These are phyloP conservation scores for Silvanus unidentatus DNA, from an alignment of 2,888 invertebrate species.

Conservation along the genomic window DNA sequence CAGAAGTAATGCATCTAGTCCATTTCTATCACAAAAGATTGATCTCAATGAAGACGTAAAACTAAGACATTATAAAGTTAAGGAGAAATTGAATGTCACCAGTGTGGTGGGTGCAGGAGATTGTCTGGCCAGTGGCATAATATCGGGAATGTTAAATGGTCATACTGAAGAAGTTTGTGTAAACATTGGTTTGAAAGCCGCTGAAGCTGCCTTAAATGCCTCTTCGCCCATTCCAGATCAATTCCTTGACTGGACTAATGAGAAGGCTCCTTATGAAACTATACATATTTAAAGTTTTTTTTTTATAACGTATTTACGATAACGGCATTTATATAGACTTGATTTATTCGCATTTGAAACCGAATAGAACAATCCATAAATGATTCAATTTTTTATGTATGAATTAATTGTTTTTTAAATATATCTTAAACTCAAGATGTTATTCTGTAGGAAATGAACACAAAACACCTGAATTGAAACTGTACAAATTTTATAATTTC, in stretches of 20 bases:
- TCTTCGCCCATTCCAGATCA: slow-evolving; percentile 55
- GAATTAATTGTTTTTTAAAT: too few species aligned
- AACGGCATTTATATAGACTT: too few species aligned
- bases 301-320: too few species aligned
- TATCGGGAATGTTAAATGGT: slow-evolving; percentile 56
- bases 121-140: slow-evolving; percentile 66
- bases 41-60: slow-evolving; percentile 1
- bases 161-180: slow-evolving; percentile 55
- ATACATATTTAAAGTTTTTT: too few species aligned
- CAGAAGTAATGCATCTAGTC: slow-evolving; percentile 29
- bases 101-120: slow-evolving; percentile 84
- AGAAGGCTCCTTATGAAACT: too few species aligned
- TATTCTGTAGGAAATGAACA: too few species aligned
- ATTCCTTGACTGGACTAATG: background rate
- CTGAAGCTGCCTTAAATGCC: slow-evolving; percentile 54
- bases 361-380: too few species aligned
- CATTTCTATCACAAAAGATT: slow-evolving; percentile 30
- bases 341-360: too few species aligned
- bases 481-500: too few species aligned
- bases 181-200: slow-evolving; percentile 57
- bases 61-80: slow-evolving; percentile 45
- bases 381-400: too few species aligned
- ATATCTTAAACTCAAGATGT: too few species aligned
- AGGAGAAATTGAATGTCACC: slow-evolving; percentile 46
- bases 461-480: too few species aligned